Percentiles rank a stretch among this genome's conserved stretches.
Evolutionary conservation across 2,113 vertebrate species (phyloP).

Genomic region (Crotalus tigris): DNA sequence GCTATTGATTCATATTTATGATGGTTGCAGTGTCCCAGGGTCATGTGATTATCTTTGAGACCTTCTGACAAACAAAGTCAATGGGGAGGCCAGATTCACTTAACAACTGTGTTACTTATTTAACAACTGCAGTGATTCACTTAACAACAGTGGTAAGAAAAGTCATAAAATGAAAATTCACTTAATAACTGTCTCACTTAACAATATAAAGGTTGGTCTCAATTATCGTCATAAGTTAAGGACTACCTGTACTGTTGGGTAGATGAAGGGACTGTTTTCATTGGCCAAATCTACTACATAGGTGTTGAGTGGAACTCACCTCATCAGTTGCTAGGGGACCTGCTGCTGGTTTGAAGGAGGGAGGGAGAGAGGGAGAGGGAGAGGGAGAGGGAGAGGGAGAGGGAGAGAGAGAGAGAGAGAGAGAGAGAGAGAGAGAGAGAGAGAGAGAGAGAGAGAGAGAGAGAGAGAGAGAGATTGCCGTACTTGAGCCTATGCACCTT

Average conservation of each 20-base stretch:
- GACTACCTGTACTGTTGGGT: not conserved
- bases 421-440: not conserved
- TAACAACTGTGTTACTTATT: not conserved
- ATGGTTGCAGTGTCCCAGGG: not conserved
- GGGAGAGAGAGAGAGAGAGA: too few relatives aligned
- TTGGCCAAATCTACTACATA: not conserved
- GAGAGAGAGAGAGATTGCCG: not conserved
- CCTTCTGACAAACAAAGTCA: not conserved
- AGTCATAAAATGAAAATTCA: not conserved
- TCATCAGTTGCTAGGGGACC: not conserved
- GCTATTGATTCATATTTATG: not conserved
- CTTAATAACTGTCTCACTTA: not conserved
- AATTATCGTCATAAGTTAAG: too few relatives aligned
- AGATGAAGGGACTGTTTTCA: not conserved
- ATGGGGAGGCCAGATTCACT: not conserved
- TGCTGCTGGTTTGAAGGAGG: not conserved
- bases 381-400: too few relatives aligned
- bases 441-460: not conserved
- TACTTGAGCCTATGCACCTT: not conserved
- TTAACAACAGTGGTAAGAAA: not conserved
- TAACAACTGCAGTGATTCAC: not conserved
- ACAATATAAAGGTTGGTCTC: not conserved
- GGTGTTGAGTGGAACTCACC: not conserved
- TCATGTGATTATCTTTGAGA: not conserved
- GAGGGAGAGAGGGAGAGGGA: too few relatives aligned